Evolutionary conservation across 1,140 invertebrate genomes (phyloP), one percentile per base, ranked within the genome.

Genomic region (Psix sp.): DNA sequence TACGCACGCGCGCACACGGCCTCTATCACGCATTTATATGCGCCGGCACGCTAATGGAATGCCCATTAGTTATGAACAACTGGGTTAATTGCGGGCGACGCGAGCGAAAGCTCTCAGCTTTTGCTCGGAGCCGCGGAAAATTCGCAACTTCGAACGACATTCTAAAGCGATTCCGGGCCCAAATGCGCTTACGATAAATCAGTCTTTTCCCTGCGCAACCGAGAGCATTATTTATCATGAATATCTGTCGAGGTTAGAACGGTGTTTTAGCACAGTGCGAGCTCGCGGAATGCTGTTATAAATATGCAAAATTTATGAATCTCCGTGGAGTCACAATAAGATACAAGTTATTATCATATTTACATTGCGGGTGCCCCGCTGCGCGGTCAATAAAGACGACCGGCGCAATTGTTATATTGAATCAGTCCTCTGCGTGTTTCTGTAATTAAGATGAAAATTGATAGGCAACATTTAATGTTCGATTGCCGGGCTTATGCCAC

Each of bases 61-160:
- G 74, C 48, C 74, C 73, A 80, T 78, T 79, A 80, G 74, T 80
- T 80, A 66, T 71, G 67, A 72, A 76, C 76, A 82, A 80, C 62
- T 79, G 71, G 73, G 77, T 78, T 80, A 80, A 82, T 81, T 77
- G 74, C 72, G 48, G 59, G 48, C 57, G 40, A 15, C 15, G 59
- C 67, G 66, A 17, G 51, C 36, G 29, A 24, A 24, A 4, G 52
- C 38, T 18, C 40, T n/a, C n/a, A n/a, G n/a, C n/a, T n/a, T n/a
- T n/a, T n/a, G 21, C 21, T 24, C 9, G 21, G 21, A 24, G 21
- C 26, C 26, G 2, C 7, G 7, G 2, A n/a, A 29, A 29, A 29
- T n/a, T n/a, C n/a, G n/a, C n/a, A n/a, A n/a, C n/a, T n/a, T n/a
- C n/a, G n/a, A n/a, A n/a, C n/a, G n/a, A n/a, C n/a, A n/a, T n/a